These are phyloP conservation scores for Drosophila santomea DNA, from an alignment of 1,140 invertebrate genomes.

Conservation along the genomic window DNA sequence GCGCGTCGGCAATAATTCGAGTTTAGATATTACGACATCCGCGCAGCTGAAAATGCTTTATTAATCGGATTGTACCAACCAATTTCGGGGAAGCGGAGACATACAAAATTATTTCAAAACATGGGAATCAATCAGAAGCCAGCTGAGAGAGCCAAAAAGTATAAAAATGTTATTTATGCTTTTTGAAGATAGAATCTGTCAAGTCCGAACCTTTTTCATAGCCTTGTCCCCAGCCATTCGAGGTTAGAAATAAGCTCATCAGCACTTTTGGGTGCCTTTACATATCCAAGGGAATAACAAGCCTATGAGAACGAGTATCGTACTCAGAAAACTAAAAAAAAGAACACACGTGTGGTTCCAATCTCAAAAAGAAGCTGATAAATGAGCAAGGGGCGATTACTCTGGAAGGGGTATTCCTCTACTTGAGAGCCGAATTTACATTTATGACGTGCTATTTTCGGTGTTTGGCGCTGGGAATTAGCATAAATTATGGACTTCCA, in stretches of 20 bases:
- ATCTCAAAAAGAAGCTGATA: constrained; percentile 28
- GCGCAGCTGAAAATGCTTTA: constrained; percentile 51
- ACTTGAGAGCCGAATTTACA: constrained; percentile 31
- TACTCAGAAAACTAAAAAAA: background rate
- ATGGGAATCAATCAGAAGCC: constrained; percentile 64
- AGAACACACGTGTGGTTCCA: constrained; percentile 25
- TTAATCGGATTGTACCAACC: constrained; percentile 66
- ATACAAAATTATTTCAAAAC: constrained; percentile 33
- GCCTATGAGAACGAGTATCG: constrained; percentile 9
- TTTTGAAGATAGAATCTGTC: background rate
- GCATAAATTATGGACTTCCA: constrained; percentile 47
- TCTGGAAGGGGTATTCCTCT: constrained; percentile 12
- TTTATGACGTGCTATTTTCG: constrained; percentile 34
- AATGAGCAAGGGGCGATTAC: constrained; percentile 32
- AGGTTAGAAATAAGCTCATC: constrained; percentile 51
- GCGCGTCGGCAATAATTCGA: constrained; percentile 15
- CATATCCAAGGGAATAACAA: constrained; percentile 26
- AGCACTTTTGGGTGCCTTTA: constrained; percentile 21
- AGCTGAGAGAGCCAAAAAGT: constrained; percentile 18
- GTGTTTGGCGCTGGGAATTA: constrained; percentile 19
- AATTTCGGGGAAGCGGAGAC: constrained; percentile 49
- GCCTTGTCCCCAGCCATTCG: constrained; percentile 31
- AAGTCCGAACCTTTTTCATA: constrained; percentile 22
- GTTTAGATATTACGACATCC: constrained; percentile 52
- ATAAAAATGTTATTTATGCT: constrained; percentile 9